Evolutionary conservation across 23 tunicate species (phyloP).

Genomic region (Ciona savignyi): DNA sequence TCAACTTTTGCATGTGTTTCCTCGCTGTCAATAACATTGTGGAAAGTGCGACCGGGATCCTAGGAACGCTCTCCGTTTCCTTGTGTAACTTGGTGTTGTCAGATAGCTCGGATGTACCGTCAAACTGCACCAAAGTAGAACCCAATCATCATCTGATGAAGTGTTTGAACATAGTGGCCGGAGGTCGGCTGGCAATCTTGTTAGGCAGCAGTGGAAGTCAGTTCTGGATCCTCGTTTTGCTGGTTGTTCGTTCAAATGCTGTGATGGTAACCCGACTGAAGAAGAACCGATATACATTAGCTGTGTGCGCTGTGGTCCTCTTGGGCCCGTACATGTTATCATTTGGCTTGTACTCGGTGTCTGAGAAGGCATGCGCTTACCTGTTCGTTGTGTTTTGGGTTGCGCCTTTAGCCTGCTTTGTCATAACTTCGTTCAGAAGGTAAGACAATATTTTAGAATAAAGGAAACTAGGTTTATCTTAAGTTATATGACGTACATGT

Average conservation of each 20-base stretch:
- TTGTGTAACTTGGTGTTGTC: background rate
- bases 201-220: conserved; percentile 10
- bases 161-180: background rate
- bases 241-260: conserved; percentile 1
- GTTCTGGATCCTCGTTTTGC: background rate
- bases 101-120: background rate
- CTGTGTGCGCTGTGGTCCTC: background rate
- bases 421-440: conserved; percentile 2
- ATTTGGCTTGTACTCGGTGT: background rate
- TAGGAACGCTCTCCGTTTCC: background rate
- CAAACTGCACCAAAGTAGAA: too few species aligned
- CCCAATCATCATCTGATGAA: too few species aligned
- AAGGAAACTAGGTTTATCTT: too few species aligned
- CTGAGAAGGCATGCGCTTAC: background rate
- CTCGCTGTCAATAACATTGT: conserved; percentile 5
- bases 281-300: background rate
- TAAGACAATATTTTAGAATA: too few species aligned
- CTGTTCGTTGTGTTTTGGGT: conserved; percentile 2
- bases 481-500: too few species aligned
- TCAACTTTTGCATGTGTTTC: conserved; percentile 8
- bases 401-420: background rate
- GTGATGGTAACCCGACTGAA: conserved; percentile 6
- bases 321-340: conserved; percentile 4
- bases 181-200: background rate
- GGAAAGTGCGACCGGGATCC: background rate